phyloP scores from a whole-genome alignment of 2,113 vertebrate species.

The Eulacestoma nigropectus region DNA sequence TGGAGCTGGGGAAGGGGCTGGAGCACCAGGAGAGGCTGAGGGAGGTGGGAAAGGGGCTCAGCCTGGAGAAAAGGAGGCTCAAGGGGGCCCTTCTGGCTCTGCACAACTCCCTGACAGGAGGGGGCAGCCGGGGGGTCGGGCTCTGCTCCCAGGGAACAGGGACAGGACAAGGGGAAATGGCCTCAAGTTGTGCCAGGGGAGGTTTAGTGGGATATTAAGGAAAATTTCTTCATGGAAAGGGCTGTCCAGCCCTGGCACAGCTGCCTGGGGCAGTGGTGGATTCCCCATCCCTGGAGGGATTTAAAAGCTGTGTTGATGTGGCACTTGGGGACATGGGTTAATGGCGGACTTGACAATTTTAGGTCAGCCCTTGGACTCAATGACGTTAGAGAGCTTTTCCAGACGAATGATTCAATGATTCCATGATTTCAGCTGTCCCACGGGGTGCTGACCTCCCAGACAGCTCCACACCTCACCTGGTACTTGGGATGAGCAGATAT shows the following conservation, averaged over 20 bases:
- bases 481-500: neutral
- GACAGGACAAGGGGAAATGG: accelerated
- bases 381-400: neutral
- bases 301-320: neutral
- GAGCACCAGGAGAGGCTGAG: accelerated
- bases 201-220: neutral
- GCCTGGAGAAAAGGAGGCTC: neutral
- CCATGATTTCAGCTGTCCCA: neutral
- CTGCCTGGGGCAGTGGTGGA: neutral
- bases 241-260: neutral
- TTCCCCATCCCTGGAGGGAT: neutral
- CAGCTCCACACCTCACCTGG: neutral
- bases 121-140: accelerated
- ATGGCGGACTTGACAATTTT: neutral
- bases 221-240: neutral
- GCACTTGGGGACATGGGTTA: neutral
- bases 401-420: neutral
- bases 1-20: neutral
- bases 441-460: accelerated
- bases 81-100: neutral
- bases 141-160: neutral
- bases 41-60: neutral
- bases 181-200: accelerated
- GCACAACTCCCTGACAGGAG: neutral
- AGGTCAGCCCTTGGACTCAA: too few relatives aligned